Conservation (phyloP, 35 echinoderm and acorn worm genomes). For the Acanthaster planci region DNA sequence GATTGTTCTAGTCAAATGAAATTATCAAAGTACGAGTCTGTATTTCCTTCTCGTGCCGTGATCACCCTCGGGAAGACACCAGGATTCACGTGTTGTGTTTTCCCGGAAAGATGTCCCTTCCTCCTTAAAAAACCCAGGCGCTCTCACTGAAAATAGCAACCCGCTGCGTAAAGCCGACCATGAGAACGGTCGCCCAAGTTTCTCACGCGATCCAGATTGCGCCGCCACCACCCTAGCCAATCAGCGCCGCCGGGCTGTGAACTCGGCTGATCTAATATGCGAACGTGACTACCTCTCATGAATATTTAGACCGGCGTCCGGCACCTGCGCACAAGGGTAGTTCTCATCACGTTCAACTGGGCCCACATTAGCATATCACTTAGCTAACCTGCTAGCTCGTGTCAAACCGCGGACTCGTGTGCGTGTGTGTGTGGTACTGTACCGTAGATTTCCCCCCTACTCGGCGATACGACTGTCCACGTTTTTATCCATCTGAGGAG, state of each 20-base stretch:
- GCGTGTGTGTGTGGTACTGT: too few relatives aligned
- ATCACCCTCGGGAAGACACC: neutral
- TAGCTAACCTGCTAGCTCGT: neutral
- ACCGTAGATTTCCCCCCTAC: too few relatives aligned
- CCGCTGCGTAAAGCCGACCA: neutral
- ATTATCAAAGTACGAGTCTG: too few relatives aligned
- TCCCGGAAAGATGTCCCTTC: slow-evolving; percentile 11
- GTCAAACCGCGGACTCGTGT: too few relatives aligned
- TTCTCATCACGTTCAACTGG: slow-evolving; percentile 63
- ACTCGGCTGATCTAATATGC: slow-evolving; percentile 49
- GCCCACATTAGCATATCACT: slow-evolving; percentile 34
- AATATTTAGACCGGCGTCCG: slow-evolving; percentile 40
- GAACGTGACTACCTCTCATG: slow-evolving; percentile 59
- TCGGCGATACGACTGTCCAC: neutral
- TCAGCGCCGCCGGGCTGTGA: neutral
- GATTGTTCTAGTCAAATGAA: too few relatives aligned
- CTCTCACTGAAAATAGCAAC: neutral
- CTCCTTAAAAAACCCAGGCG: neutral
- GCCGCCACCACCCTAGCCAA: slow-evolving; percentile 16
- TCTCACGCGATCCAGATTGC: slow-evolving; percentile 13
- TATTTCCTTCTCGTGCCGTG: too few relatives aligned
- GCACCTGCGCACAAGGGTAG: slow-evolving; percentile 56
- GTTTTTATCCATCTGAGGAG: neutral
- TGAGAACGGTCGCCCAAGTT: neutral
- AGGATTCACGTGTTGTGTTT: neutral